Evolutionary conservation across 1,140 invertebrate genomes (phyloP), one percentile per base, ranked within the genome.

Genomic region (Plutomurus gul): DNA sequence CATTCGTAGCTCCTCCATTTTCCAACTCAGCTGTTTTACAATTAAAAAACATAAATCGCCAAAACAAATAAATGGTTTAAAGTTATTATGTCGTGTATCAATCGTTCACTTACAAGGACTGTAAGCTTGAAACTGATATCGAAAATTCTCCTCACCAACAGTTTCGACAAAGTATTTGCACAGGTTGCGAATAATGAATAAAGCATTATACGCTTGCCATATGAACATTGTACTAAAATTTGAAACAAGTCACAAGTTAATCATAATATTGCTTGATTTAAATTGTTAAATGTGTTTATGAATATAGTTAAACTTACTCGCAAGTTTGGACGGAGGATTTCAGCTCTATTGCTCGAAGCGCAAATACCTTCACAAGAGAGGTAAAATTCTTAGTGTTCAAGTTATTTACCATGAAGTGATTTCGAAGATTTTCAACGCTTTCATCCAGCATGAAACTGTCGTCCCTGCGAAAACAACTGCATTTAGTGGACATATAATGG

Each of bases 181-280:
- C 75, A 97, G 90, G 83, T 92, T 93, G 75, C 96, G 90, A 77
- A 98, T 91, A 20, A 97, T 93, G 85, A 98, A 97, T 36, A 99
- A 86, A 0, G 94, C 94, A 88, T 99, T 99, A 85, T 94, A 95
- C 0, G 95, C 93, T 87, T 98, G 96, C 95, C 96, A 99, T 56
- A 94, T 92, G 83, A 96, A 93, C 87, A 97, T 92, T 82, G 73
- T 39, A 71, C 16, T 40, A 84, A 76, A 33, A 71, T 70, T 65
- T 65, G 81, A 75, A 47, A 40, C 49, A 76, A 11, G 25, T 49
- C 2, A 75, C 46, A 49, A 18, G 3, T 47, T n/a, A 3, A 49
- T 20, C n/a, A n/a, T n/a, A n/a, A n/a, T n/a, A n/a, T n/a, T n/a
- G n/a, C 39, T 51, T 30, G 71, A 51, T 18, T 37, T 40, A 33